These are phyloP conservation scores for Hucho hucho DNA, from an alignment of 2,113 vertebrate species.

Conservation along the genomic window DNA sequence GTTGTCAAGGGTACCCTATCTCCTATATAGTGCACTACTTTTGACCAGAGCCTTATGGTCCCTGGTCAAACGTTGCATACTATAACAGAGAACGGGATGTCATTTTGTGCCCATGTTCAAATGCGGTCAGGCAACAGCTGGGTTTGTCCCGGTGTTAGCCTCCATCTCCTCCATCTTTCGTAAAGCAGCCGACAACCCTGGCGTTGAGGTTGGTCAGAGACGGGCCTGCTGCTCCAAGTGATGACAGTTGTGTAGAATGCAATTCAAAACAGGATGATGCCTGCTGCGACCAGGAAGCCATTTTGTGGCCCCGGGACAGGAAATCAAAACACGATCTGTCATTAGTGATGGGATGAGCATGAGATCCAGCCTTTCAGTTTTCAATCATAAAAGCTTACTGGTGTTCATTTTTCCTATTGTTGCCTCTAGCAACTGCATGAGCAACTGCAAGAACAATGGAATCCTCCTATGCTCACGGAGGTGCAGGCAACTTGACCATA, in stretches of 20 bases:
- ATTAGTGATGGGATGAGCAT: conserved; percentile 26
- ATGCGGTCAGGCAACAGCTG: conserved; percentile 34
- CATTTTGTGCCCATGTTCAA: conserved; percentile 30
- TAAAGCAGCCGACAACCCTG: conserved; percentile 32
- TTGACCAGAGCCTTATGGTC: too few species aligned
- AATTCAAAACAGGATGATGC: conserved; percentile 25
- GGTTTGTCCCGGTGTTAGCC: not conserved
- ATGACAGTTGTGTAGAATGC: not conserved
- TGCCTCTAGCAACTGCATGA: too few species aligned
- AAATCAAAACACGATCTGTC: conserved; percentile 15
- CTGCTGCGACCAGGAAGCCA: conserved; percentile 40
- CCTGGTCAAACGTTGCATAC: too few species aligned
- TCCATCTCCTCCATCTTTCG: conserved; percentile 49
- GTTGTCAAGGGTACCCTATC: not conserved
- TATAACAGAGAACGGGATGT: conserved; percentile 12
- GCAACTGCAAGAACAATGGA: too few species aligned
- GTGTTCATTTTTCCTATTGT: not conserved
- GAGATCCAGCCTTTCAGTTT: conserved; percentile 11
- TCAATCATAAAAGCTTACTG: not conserved
- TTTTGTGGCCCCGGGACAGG: conserved; percentile 28
- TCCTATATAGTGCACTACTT: too few species aligned
- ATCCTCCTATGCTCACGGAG: too few species aligned
- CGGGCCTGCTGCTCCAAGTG: too few species aligned
- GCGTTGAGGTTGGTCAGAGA: conserved; percentile 16
- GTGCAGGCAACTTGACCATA: too few species aligned